These are phyloP conservation scores for Drosophila diplacantha DNA, from an alignment of 2,888 invertebrate genomes.

Conservation along the genomic window DNA sequence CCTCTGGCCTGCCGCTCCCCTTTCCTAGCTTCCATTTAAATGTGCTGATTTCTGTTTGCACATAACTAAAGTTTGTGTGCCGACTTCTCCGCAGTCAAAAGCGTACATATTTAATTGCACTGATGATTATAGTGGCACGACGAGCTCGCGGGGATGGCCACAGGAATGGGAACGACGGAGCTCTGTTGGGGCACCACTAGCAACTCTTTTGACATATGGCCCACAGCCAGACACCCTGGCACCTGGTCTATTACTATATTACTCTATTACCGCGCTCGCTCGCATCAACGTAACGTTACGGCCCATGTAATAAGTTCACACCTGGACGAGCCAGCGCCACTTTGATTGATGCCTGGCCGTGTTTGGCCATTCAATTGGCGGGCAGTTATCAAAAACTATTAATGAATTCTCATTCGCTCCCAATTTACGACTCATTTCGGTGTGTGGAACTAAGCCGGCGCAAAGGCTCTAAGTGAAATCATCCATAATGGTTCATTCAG, in stretches of 20 bases:
- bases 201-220: conserved; percentile 30
- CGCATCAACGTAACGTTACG: conserved; percentile 41
- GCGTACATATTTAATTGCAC: conserved; percentile 25
- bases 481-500: conserved; percentile 61
- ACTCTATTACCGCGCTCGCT: conserved; percentile 22
- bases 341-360: conserved; percentile 57
- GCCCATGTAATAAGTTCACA: conserved; percentile 41
- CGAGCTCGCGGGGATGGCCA: neutral
- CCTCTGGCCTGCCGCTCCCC: neutral
- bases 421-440: conserved; percentile 63
- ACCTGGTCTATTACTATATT: conserved; percentile 41
- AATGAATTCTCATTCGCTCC: conserved; percentile 55
- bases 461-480: conserved; percentile 50
- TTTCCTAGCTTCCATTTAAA: conserved; percentile 57
- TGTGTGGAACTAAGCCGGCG: conserved; percentile 39
- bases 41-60: conserved; percentile 55
- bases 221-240: conserved; percentile 51
- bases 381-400: conserved; percentile 58
- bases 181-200: conserved; percentile 9
- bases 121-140: conserved; percentile 17
- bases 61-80: conserved; percentile 37
- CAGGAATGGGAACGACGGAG: neutral
- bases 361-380: conserved; percentile 61
- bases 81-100: conserved; percentile 18
- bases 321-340: conserved; percentile 20